Evolutionary conservation across 2,797 vertebrate genomes (phyloP), one percentile per base, ranked within the genome.

Genomic region (Semotilus atromaculatus): DNA sequence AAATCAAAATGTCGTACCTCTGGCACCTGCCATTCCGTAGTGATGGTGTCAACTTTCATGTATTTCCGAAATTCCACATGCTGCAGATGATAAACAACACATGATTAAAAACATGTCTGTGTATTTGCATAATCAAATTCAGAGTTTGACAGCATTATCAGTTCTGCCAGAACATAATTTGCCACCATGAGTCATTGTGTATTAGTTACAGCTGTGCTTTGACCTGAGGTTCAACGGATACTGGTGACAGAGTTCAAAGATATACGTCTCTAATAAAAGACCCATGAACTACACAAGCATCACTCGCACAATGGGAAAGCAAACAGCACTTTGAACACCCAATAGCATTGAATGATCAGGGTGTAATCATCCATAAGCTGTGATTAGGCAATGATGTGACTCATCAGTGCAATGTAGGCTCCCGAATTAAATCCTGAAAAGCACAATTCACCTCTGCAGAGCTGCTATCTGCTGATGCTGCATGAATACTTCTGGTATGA

Each of bases 11-110:
- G 19, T 68, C 8, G 86, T 92, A 97, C 98, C 96, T 99, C 97
- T 0, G 98, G 97, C 36, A 96, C 94, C 68, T 94, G 93, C 98
- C 98, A 99, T 8, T 94, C 92, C 0, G 90, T 93, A 0, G 90
- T 68, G 82, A 98, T 96, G 13, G 92, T 93, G 83, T 98, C 95
- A 0, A 95, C 94, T 1, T 97, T 96, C 94, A 97, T 95, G 86
- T 96, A 91, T 91, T 95, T 99, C 88, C 98, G 96, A 88, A 97
- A 96, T 90, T 99, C 97, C 40, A 97, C 0, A 43, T 99, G 96
- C 98, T 99, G 87, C 1, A 6, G 40, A 48, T 2, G 58, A 5
- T 8, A 79, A 67, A 80, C 36, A 55, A 71, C 10, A 38, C 31
- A 40, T 18, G 4, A 31, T 66, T 29, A 76, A 38, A 70, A 60